Percentiles rank a stretch among this genome's conserved stretches.
These are phyloP conservation scores for Chrysaora quinquecirrha DNA, from an alignment of 30 jellyfish, hydroid and myxozoan genomes.

Conservation along the genomic window DNA sequence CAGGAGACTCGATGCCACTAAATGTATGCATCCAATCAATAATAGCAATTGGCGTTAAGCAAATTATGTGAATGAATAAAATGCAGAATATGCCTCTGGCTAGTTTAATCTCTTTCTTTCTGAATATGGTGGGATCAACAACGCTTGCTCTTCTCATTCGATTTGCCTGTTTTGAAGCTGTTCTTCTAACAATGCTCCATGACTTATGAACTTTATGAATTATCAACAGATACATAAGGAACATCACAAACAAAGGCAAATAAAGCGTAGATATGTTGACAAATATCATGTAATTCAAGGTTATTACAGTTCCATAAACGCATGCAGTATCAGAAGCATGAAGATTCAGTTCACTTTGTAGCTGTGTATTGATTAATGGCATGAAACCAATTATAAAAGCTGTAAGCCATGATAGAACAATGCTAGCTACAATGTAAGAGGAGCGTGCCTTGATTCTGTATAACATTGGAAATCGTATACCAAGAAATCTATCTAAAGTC, in stretches of 20 bases:
- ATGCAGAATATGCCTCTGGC: slow-evolving; percentile 38
- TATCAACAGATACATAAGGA: slow-evolving; percentile 36
- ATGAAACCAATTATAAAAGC: slow-evolving; percentile 28
- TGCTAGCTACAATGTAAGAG: background rate
- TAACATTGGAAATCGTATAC: slow-evolving; percentile 33
- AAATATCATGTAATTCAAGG: background rate
- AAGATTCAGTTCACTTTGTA: slow-evolving; percentile 9
- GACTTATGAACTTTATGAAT: slow-evolving; percentile 32
- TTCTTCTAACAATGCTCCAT: slow-evolving; percentile 22
- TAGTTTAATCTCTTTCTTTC: slow-evolving; percentile 37
- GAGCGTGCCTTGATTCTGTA: slow-evolving; percentile 3
- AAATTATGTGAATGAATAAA: slow-evolving; percentile 20
- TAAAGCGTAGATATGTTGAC: background rate
- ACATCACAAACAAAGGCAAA: slow-evolving; percentile 24
- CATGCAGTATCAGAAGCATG: slow-evolving; percentile 37
- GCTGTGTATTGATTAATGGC: background rate
- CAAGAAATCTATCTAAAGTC: slow-evolving; percentile 48
- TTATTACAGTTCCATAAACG: slow-evolving; percentile 27
- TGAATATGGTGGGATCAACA: slow-evolving; percentile 6
- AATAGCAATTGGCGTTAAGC: slow-evolving; percentile 51
- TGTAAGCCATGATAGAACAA: slow-evolving; percentile 31
- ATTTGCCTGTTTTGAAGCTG: background rate
- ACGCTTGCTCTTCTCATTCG: slow-evolving; percentile 13
- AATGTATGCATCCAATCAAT: slow-evolving; percentile 34
- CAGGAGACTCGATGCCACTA: background rate